Evolutionary conservation across 1,140 invertebrate genomes (phyloP), one percentile per base, ranked within the genome.

Genomic region (Nebria ingens): DNA sequence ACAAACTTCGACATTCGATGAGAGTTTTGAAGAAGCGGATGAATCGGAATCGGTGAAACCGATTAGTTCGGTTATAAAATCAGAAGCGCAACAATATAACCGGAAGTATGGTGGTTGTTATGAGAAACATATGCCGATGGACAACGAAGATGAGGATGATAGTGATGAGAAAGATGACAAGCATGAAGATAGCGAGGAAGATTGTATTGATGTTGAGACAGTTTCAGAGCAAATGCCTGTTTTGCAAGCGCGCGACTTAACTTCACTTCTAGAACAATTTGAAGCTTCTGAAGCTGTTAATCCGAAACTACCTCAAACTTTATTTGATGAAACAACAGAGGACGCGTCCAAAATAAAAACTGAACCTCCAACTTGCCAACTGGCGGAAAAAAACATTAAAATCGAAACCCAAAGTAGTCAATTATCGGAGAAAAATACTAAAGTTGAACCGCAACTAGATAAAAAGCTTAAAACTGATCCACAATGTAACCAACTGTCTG

Each of bases 221-320:
- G 56, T 70, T 19, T 62, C 62, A n/a, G 54, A 58, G 20, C 58
- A 51, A 56, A 21, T 63, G 54, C 59, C 67, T 60, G 72, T 76
- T 50, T 66, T 78, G 23, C 70, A 76, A 63, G 76, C 77, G 21
- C 62, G 65, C n/a, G 75, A 79, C 66, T 52, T 76, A 2, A 64
- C 64, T 19, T 75, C 73, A 62, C 65, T 79, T 15, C 62, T 78
- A 19, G 74, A 76, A 55, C 75, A 79, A 64, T 79, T 79, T 68
- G 77, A 80, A 65, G 72, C 72, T 34, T 66, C 66, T 23, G 69
- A 73, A 60, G 62, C 59, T 19, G 58, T 63, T 13, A 67, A 65
- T 52, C 19, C 55, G 42, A 17, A 13, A 45, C 54, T 56, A 17
- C 51, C 55, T 11, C 49, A 52, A 21, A 51, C 4, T 19, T 45